Percentiles rank a stretch among this genome's conserved stretches.
Conservation (phyloP, 2,797 vertebrate genomes). For the Tenualosa ilisha region DNA sequence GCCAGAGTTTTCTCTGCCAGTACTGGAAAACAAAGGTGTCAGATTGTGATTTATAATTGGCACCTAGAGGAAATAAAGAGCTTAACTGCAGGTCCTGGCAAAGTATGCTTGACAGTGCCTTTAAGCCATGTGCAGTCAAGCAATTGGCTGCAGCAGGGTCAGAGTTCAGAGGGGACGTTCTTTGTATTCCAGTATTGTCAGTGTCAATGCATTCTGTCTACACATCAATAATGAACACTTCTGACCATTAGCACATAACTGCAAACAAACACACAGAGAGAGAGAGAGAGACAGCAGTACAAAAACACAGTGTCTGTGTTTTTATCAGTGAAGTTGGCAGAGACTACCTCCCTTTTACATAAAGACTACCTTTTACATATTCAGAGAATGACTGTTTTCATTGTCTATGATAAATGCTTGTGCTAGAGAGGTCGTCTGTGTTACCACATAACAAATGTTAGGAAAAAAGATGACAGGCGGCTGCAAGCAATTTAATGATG, state of each 20-base stretch:
- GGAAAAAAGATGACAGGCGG: neutral
- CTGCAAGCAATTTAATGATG: neutral
- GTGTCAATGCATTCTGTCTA: conserved; percentile 38
- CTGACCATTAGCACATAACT: neutral
- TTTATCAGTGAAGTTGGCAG: neutral
- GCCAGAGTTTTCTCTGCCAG: neutral
- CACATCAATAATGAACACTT: conserved; percentile 41
- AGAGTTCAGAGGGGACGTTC: conserved; percentile 46
- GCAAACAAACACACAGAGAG: neutral
- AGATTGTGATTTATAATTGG: conserved; percentile 51
- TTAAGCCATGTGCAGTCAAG: conserved; percentile 45
- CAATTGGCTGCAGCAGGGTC: conserved; percentile 48
- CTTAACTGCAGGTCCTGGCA: neutral
- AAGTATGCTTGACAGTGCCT: conserved; percentile 38
- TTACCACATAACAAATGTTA: neutral
- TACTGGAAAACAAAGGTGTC: conserved; percentile 38
- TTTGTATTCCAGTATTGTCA: conserved; percentile 48
- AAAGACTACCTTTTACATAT: neutral
- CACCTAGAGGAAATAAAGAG: conserved; percentile 21
- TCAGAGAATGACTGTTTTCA: neutral
- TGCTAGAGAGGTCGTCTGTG: neutral
- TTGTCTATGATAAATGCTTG: neutral
- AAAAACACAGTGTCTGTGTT: neutral
- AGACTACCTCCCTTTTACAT: neutral
- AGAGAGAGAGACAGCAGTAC: no score